Percentiles rank a stretch among this genome's conserved stretches.
Conservation (phyloP, 2,888 invertebrate genomes). For the Callimorpha dominula region DNA sequence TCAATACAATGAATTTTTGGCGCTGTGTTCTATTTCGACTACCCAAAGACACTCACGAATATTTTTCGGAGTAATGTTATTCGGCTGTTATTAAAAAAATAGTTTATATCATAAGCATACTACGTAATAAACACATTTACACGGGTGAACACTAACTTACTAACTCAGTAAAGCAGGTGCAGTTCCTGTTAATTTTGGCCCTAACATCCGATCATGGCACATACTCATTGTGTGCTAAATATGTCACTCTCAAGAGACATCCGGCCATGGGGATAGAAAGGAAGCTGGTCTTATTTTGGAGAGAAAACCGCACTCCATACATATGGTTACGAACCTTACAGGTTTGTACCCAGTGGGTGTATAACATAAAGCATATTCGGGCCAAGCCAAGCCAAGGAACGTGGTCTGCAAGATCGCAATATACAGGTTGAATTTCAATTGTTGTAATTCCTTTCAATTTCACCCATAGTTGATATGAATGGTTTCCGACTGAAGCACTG, state of each 20-base stretch:
- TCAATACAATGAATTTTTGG: no score
- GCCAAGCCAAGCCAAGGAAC: constrained; percentile 24
- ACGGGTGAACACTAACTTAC: not conserved
- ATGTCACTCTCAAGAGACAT: constrained; percentile 52
- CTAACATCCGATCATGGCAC: constrained; percentile 35
- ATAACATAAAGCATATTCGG: constrained; percentile 32
- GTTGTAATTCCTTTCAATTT: not conserved
- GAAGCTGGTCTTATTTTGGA: constrained; percentile 58
- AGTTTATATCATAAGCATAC: not conserved
- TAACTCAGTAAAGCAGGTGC: not conserved
- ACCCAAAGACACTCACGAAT: no score
- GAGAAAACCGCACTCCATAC: constrained; percentile 48
- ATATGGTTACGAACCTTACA: constrained; percentile 43
- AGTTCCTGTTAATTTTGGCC: constrained; percentile 40
- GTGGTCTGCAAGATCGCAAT: not conserved
- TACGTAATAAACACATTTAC: not conserved
- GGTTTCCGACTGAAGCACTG: not conserved
- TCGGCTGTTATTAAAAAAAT: no score
- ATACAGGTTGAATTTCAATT: not conserved
- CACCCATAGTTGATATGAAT: not conserved
- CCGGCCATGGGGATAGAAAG: constrained; percentile 56
- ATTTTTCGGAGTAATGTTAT: no score
- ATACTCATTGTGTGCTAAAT: constrained; percentile 63
- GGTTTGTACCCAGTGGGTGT: constrained; percentile 35
- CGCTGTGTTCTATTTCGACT: no score